These are phyloP conservation scores for Callocephalon fimbriatum DNA, from an alignment of 2,113 vertebrate species.

Conservation along the genomic window DNA sequence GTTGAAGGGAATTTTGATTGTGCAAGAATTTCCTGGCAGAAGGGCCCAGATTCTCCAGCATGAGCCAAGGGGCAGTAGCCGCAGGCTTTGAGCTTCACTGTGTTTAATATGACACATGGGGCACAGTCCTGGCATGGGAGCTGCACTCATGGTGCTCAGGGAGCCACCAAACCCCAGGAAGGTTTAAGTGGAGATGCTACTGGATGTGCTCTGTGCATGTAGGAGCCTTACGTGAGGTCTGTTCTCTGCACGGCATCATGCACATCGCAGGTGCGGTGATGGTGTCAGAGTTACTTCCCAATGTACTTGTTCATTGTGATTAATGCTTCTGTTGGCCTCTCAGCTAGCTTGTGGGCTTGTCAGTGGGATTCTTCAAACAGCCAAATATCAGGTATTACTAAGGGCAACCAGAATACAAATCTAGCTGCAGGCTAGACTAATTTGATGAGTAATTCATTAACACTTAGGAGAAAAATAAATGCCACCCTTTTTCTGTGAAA, in stretches of 20 bases:
- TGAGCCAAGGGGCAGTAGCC: not conserved
- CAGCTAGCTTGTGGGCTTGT: not conserved
- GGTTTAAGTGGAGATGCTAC: not conserved
- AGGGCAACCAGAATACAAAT: not conserved
- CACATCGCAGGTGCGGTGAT: not conserved
- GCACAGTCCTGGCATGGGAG: not conserved
- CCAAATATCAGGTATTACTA: not conserved
- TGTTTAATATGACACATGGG: accelerated
- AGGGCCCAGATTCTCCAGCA: not conserved
- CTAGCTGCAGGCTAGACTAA: slow-evolving; percentile 41
- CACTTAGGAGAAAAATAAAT: not conserved
- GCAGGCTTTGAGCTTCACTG: accelerated
- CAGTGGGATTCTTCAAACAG: slow-evolving; percentile 8
- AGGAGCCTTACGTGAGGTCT: accelerated
- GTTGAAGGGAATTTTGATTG: not conserved
- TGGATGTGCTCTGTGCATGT: not conserved
- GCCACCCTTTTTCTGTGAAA: not conserved
- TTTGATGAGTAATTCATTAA: slow-evolving; percentile 42
- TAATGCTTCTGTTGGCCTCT: not conserved
- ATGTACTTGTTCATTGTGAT: not conserved
- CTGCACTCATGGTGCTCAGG: not conserved
- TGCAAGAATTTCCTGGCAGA: not conserved
- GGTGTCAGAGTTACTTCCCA: not conserved
- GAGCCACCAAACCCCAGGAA: not conserved
- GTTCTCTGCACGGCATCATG: accelerated